Evolutionary conservation across 2,888 invertebrate species (phyloP).

Genomic region (Cephus spinipes): DNA sequence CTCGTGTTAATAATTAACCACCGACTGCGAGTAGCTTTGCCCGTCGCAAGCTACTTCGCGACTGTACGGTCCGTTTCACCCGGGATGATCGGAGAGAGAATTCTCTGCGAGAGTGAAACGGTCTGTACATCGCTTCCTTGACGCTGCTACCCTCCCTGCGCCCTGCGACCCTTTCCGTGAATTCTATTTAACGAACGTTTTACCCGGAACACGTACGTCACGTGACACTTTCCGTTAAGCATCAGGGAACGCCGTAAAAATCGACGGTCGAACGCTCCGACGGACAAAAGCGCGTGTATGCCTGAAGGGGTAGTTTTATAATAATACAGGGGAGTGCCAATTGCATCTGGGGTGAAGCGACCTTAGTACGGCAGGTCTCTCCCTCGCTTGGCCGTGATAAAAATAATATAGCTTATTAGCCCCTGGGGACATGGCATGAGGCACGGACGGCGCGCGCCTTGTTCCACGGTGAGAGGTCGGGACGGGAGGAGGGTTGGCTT

Average conservation of each 20-base stretch:
- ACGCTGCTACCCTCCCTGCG: neutral
- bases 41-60: slow-evolving; percentile 31
- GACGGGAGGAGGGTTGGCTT: slow-evolving; percentile 9
- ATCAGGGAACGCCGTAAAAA: neutral
- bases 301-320: neutral
- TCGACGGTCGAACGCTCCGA: neutral
- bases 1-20: slow-evolving; percentile 57
- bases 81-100: slow-evolving; percentile 22
- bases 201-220: neutral
- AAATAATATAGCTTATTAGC: slow-evolving; percentile 58
- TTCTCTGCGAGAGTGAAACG: neutral
- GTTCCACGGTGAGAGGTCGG: slow-evolving; percentile 18
- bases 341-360: neutral
- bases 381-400: slow-evolving; percentile 43
- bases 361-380: slow-evolving; percentile 20
- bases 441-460: slow-evolving; percentile 27
- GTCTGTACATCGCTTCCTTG: neutral
- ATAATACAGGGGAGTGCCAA: neutral
- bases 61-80: slow-evolving; percentile 44
- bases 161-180: neutral
- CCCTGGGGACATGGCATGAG: slow-evolving; percentile 32
- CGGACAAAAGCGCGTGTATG: neutral
- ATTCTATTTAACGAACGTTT: neutral
- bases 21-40: slow-evolving; percentile 35
- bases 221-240: neutral